Evolutionary conservation across 2,113 vertebrate species (phyloP).

Genomic region (Typhlomys cinereus): DNA sequence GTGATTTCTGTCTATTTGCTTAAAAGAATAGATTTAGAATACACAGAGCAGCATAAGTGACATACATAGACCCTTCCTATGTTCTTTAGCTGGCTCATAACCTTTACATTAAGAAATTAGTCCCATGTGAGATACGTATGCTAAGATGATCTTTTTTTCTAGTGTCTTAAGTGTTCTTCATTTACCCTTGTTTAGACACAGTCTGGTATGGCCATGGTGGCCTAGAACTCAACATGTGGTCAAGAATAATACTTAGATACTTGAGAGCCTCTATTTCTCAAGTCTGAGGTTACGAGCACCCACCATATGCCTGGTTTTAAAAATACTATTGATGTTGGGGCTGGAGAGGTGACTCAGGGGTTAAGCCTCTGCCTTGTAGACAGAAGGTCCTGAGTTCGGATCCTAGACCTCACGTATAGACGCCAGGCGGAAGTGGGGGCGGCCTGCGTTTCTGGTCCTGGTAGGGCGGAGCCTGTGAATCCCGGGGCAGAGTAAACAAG

Average conservation of each 20-base stretch:
- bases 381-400: no score
- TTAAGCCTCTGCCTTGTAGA: no score
- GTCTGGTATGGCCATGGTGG: neutral
- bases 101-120: neutral
- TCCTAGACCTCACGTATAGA: no score
- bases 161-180: neutral
- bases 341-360: no score
- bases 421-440: no score
- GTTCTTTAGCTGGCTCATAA: neutral
- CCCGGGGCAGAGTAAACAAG: no score
- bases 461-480: no score
- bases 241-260: neutral
- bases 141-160: neutral
- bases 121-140: neutral
- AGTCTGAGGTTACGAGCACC: neutral
- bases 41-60: no score
- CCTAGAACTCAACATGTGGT: neutral
- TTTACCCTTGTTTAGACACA: neutral
- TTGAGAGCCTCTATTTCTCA: neutral
- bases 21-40: no score
- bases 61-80: rapidly evolving
- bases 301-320: neutral
- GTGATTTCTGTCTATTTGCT: no score
- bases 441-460: no score
- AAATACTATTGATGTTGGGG: no score